These are phyloP conservation scores for Pogonognathellus flavescens DNA, from an alignment of 1,140 invertebrate species.

Conservation along the genomic window DNA sequence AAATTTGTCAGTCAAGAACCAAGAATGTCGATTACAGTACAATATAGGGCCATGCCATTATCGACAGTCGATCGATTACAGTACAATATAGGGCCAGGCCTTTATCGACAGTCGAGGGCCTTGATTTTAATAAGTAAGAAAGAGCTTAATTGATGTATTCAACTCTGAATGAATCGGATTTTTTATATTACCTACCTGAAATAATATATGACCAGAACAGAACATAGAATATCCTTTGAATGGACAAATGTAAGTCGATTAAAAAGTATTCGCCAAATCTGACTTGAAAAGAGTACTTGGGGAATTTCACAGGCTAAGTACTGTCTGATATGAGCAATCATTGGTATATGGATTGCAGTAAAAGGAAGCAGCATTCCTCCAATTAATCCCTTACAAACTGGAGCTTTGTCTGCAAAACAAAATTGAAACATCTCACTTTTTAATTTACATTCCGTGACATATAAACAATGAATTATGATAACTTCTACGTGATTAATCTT, in stretches of 20 bases:
- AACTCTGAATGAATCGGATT: background rate
- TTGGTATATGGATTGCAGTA: slow-evolving; percentile 72
- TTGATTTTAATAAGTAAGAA: too few relatives aligned
- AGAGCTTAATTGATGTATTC: too few relatives aligned
- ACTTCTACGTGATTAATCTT: background rate
- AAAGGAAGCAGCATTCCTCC: slow-evolving; percentile 72
- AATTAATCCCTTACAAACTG: slow-evolving; percentile 72
- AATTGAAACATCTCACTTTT: too few relatives aligned
- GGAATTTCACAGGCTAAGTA: slow-evolving; percentile 70
- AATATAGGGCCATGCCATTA: too few relatives aligned
- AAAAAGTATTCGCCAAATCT: slow-evolving; percentile 72
- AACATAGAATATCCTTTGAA: slow-evolving; percentile 73
- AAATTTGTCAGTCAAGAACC: too few relatives aligned
- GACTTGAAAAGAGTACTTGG: slow-evolving; percentile 69
- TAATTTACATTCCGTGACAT: too few relatives aligned
- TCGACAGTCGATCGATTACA: too few relatives aligned
- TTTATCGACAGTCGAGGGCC: too few relatives aligned
- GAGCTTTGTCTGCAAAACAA: slow-evolving; percentile 71
- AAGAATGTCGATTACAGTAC: too few relatives aligned
- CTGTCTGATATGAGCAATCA: slow-evolving; percentile 70
- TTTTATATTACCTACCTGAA: slow-evolving; percentile 71
- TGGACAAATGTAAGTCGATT: slow-evolving; percentile 73
- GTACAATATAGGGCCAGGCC: too few relatives aligned
- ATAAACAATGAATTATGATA: too few relatives aligned
- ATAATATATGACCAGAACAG: slow-evolving; percentile 74